A percentile compares a stretch with the other conserved stretches of the same genome.
These are phyloP conservation scores for Dicrurus megarhynchus DNA, from an alignment of 2,113 vertebrate species.

Conservation along the genomic window DNA sequence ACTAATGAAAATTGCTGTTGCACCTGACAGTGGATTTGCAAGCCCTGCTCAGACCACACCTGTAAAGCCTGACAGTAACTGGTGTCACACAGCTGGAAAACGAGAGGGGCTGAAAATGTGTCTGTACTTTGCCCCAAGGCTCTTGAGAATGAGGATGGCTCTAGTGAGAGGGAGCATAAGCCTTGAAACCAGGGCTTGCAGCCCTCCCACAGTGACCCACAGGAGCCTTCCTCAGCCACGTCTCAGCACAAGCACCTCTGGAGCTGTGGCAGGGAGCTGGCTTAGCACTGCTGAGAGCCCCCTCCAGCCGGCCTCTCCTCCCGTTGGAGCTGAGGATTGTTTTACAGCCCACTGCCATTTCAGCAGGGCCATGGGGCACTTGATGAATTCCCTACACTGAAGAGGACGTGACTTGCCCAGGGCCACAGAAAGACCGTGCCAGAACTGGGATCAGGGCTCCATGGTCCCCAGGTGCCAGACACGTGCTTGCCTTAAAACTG, in stretches of 20 bases:
- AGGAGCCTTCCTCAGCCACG: neutral
- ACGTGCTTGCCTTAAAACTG: constrained; percentile 59
- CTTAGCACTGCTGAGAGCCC: neutral
- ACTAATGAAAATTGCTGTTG: neutral
- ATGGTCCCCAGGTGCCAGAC: constrained; percentile 57
- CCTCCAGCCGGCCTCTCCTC: neutral
- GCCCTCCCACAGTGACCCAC: neutral
- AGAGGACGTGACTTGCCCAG: constrained; percentile 58
- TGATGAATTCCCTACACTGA: constrained; percentile 23
- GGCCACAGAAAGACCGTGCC: constrained; percentile 18
- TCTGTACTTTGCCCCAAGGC: neutral
- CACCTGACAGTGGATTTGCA: neutral
- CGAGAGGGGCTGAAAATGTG: neutral
- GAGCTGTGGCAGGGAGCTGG: neutral
- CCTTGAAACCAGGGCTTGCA: neutral
- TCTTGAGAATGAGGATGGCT: neutral
- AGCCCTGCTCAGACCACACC: neutral
- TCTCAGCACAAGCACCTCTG: neutral
- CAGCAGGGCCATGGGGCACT: neutral
- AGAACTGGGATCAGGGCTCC: constrained; percentile 49
- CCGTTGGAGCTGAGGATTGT: neutral
- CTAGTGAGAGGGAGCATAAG: neutral
- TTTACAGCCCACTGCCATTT: constrained; percentile 14
- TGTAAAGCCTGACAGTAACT: neutral
- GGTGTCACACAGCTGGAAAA: neutral